A percentile compares a stretch with the other conserved stretches of the same genome.
Conservation (phyloP, 2,888 invertebrate species). For the Steinernema scapterisci region DNA sequence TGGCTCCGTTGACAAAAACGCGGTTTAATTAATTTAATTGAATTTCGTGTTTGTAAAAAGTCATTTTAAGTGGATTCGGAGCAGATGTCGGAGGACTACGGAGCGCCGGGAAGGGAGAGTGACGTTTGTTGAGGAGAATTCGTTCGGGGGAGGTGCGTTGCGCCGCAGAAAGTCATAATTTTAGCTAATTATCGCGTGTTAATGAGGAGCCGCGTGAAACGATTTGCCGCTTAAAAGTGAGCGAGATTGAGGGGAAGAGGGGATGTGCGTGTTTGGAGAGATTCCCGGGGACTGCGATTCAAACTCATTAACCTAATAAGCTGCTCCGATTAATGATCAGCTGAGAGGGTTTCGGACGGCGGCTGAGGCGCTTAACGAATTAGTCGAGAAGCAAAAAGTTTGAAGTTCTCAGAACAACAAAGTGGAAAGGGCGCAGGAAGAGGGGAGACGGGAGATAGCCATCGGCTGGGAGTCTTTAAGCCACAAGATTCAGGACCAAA, state of each 20-base stretch:
- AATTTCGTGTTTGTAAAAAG: background rate
- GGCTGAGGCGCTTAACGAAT: background rate
- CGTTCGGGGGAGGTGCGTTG: background rate
- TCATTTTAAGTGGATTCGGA: no score
- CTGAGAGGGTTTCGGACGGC: background rate
- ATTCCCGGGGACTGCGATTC: background rate
- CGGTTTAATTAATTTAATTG: slow-evolving; percentile 23
- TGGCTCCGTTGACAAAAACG: background rate
- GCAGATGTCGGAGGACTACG: no score
- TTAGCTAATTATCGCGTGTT: slow-evolving; percentile 28
- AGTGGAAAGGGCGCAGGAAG: background rate
- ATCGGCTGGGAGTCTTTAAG: no score
- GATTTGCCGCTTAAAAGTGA: slow-evolving; percentile 27
- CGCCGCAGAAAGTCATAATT: slow-evolving; percentile 5
- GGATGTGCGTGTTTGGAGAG: background rate
- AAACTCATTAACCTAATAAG: slow-evolving; percentile 32
- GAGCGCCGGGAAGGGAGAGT: no score
- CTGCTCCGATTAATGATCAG: slow-evolving; percentile 23
- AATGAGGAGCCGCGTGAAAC: slow-evolving; percentile 24
- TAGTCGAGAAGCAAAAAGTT: background rate
- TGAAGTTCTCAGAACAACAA: background rate
- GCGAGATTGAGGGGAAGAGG: slow-evolving; percentile 27
- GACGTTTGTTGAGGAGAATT: no score
- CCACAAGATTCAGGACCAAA: no score
- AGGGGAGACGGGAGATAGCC: background rate